A percentile compares a stretch with the other conserved stretches of the same genome.
Conservation (phyloP, 1,140 invertebrate species). For the Drosophila pachea region DNA sequence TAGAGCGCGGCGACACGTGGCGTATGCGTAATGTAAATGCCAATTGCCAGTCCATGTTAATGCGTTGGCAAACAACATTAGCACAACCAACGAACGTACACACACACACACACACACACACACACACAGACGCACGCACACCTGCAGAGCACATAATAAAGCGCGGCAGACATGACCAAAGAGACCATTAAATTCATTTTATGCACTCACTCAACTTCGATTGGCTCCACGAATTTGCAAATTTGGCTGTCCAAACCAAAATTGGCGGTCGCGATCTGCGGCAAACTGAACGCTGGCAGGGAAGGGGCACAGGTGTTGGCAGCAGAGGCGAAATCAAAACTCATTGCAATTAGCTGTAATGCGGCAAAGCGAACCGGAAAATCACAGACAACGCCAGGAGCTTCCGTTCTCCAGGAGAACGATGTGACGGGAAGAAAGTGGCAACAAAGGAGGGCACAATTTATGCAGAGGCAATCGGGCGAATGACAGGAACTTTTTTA, state of each 20-base stretch:
- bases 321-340: conserved; percentile 22
- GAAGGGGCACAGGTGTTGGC: too few species aligned
- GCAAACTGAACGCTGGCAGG: too few species aligned
- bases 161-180: conserved; percentile 56
- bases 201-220: conserved; percentile 51
- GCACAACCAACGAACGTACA: conserved; percentile 16
- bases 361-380: conserved; percentile 14
- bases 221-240: conserved; percentile 61
- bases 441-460: not conserved
- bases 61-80: conserved; percentile 70
- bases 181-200: conserved; percentile 52
- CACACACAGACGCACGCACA: not conserved
- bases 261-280: conserved; percentile 47
- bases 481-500: not conserved
- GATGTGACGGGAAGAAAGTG: conserved; percentile 7
- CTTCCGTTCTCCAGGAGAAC: conserved; percentile 7
- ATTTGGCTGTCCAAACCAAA: conserved; percentile 60
- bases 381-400: conserved; percentile 27
- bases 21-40: conserved; percentile 59
- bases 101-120: conserved; percentile 6
- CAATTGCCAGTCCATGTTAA: conserved; percentile 53
- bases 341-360: conserved; percentile 33
- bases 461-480: not conserved
- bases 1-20: conserved; percentile 44
- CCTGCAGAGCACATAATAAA: not conserved